Evolutionary conservation across 2,113 vertebrate species (phyloP), one percentile per base, ranked within the genome.

Genomic region (Apodemus speciosus): DNA sequence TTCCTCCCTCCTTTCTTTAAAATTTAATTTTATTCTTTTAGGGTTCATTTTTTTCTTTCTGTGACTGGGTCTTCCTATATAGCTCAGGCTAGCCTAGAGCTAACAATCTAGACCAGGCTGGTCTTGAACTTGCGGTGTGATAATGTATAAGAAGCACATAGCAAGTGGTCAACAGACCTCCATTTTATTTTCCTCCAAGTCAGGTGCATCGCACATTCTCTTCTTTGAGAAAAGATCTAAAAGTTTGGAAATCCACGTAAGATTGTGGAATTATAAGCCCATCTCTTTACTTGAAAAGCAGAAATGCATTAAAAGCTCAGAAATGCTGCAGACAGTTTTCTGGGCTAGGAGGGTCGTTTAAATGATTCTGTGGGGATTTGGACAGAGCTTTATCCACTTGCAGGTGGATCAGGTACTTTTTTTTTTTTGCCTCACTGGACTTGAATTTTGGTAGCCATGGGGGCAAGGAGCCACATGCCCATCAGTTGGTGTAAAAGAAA

Each of bases 301-400:
- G 43, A 43, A 83, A 25, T 35, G 8, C 30, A 75, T 46, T 40
- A 32, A 58, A 62, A 51, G 16, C 14, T 86, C 16, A 77, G 53
- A 69, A 90, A 68, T 83, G 18, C 25, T 10, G 14, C 25, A 27
- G 77, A 18, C n/a, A 81, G 32, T 73, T 69, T 77, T 68, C 62
- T 15, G 51, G 89, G 51, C 16, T 32, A 4, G 35, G 5, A 27
- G 43, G 14, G 2, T 10, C 21, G 1, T n/a, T 30, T 77, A 64
- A 73, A 40, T 71, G 71, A 79, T 68, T 92, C 89, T 89, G 91
- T 56, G 80, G 92, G 72, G 91, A 60, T 69, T 90, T 66, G 76
- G 90, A 35, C 77, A 95, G 76, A 75, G 46, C 38, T 35, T 43
- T 9, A 62, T 32, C 13, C 2, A 30, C 20, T 3, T 71, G 40